Evolutionary conservation across 1,140 invertebrate species (phyloP), one percentile per base, ranked within the genome.

Genomic region (Nasonia longicornis): DNA sequence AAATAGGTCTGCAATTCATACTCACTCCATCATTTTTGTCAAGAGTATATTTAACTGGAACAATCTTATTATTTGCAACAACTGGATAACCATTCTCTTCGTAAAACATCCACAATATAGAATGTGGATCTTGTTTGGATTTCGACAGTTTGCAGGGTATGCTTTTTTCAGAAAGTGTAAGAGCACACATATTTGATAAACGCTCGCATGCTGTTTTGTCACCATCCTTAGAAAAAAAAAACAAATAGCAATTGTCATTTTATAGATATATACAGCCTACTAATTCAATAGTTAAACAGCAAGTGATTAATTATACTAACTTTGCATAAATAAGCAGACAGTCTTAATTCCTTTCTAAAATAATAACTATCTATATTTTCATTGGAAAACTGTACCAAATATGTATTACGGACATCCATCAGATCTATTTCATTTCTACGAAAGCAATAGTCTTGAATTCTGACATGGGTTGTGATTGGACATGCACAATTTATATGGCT

Each of bases 111-210:
- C 91, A 92, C n/a, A 82, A 11, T 35, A 91, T 92, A 81, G 87
- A 87, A 84, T 84, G 86, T 77, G 70, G 87, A 84, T 87, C 89
- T 83, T 91, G 87, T 31, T 89, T 87, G 77, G 91, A 88, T 81
- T 89, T 85, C 82, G 93, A 92, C 22, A 92, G 81, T 80, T 89
- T 90, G 80, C 92, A 93, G 1, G 92, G 91, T 20, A 90, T 88
- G 78, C 92, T 91, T 76, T 92, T 91, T 26, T 89, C 88, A 80
- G 90, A 93, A 63, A 95, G 87, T 2, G 93, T 92, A 35, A 95
- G 85, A 0, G 92, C 90, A 86, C 95, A 96, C 86, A 95, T 91
- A 88, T 96, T 96, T 3, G 93, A 93, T 52, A 96, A 87, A 75
- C 93, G 88, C 87, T 95, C 93, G 85, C 95, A 96, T 8, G 94